Percentiles rank a stretch among this genome's conserved stretches.
Evolutionary conservation across 2,797 vertebrate species (phyloP).

Genomic region (Pogonophryne albipinna): DNA sequence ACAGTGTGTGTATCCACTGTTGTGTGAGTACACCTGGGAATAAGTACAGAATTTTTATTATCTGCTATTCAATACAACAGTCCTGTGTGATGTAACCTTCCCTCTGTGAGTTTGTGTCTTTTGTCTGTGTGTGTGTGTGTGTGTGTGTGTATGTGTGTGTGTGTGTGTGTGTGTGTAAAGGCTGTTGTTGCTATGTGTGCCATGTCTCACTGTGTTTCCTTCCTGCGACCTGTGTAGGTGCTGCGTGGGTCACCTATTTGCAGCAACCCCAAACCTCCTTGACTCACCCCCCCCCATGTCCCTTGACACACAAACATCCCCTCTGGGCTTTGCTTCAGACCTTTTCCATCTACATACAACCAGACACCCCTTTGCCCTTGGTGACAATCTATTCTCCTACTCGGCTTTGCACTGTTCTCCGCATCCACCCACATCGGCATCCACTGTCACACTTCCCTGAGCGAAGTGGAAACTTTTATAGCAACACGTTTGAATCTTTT

Average conservation of each 20-base stretch:
- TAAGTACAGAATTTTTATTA: slow-evolving; percentile 28
- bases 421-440: slow-evolving; percentile 48
- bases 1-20: neutral
- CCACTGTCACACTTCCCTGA: slow-evolving; percentile 48
- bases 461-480: slow-evolving; percentile 51
- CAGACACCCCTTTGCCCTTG: slow-evolving; percentile 29
- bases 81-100: slow-evolving; percentile 16
- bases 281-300: slow-evolving; percentile 17
- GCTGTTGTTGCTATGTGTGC: slow-evolving; percentile 37
- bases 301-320: slow-evolving; percentile 20
- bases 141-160: too few relatives aligned
- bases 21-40: slow-evolving; percentile 13
- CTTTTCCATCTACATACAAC: slow-evolving; percentile 40
- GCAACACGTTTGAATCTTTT: slow-evolving; percentile 47
- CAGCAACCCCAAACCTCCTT: slow-evolving; percentile 25
- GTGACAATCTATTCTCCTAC: slow-evolving; percentile 40
- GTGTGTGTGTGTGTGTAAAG: slow-evolving; percentile 9
- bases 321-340: slow-evolving; percentile 1
- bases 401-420: slow-evolving; percentile 40
- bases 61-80: slow-evolving; percentile 19
- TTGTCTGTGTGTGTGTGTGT: too few relatives aligned
- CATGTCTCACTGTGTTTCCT: slow-evolving; percentile 35
- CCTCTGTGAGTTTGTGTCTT: neutral
- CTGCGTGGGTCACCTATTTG: slow-evolving; percentile 58
- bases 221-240: slow-evolving; percentile 50